Base-by-base conservation (phyloP, 2,113 vertebrate genomes). In the Calyptommatus sinebrachiatus region DNA sequence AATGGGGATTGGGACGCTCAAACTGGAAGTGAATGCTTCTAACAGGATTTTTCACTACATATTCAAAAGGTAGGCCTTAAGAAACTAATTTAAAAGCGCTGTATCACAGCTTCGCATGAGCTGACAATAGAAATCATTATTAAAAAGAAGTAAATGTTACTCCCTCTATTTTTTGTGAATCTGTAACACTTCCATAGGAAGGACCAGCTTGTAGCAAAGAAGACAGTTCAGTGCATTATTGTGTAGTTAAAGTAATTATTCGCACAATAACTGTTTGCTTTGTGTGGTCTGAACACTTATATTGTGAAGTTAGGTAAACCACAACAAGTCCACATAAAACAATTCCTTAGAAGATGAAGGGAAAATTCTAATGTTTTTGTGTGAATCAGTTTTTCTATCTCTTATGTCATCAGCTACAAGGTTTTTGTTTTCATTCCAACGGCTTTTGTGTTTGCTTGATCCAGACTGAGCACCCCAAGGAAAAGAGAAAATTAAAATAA, bases 391-490 rank as follows among this genome's bases (percentile, higher is more conserved):
- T 89, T 77, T 89, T 22, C 1, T 85, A 76, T 74, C 53, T 83
- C 74, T 80, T 62, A 84, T 87, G 82, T 86, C 66, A 46, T 77
- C 22, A 83, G 20, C 86, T 73, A 81, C 77, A 79, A 90, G 48
- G 75, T 41, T 48, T 70, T 78, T 91, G 74, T 73, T 68, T 57
- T 70, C 77, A 83, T 65, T 78, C 18, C 65, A 70, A 77, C 73
- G 70, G 77, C 69, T 86, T 89, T 81, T 87, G 85, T 70, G 81
- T 26, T 80, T 81, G 91, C 81, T 71, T 91, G 87, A 89, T 94
- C 94, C 94, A 96, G 95, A 93, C 94, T 90, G 95, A 95, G 93
- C 91, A 88, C 92, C 92, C 94, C 89, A 83, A 46, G 86, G 86
- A 79, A 88, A 90, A 88, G 84, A 74, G 4, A 71, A 46, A 48